Evolutionary conservation across 2,888 invertebrate genomes (phyloP).

Genomic region (Ethmia dodecea): DNA sequence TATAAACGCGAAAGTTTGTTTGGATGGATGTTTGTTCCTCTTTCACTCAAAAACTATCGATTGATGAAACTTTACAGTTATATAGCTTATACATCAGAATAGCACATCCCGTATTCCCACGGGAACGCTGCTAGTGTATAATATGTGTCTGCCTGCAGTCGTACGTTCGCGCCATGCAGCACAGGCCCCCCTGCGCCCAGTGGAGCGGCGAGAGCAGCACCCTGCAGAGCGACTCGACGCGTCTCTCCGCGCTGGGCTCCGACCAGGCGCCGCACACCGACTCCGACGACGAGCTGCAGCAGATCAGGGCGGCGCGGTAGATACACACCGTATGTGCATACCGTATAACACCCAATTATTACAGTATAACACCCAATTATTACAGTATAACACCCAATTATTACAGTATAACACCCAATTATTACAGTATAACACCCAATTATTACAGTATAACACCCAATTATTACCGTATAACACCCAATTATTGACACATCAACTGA

Average conservation of each 20-base stretch:
- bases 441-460: neutral
- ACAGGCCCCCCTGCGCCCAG: slow-evolving; percentile 80
- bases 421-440: neutral
- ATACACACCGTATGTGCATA: neutral
- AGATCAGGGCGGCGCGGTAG: slow-evolving; percentile 50
- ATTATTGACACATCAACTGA: neutral
- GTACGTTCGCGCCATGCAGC: slow-evolving; percentile 88
- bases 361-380: neutral
- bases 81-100: neutral
- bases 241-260: slow-evolving; percentile 84
- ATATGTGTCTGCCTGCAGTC: slow-evolving; percentile 65
- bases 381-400: neutral
- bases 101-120: neutral
- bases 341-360: neutral
- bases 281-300: slow-evolving; percentile 76
- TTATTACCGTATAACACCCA: neutral
- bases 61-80: neutral
- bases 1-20: neutral
- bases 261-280: slow-evolving; percentile 77
- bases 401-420: neutral
- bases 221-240: slow-evolving; percentile 86
- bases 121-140: neutral
- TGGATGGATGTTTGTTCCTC: neutral
- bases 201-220: slow-evolving; percentile 83
- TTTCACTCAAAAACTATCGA: neutral